Evolutionary conservation across 2,888 invertebrate genomes (phyloP).

Genomic region (Cryptosula pallasiana): DNA sequence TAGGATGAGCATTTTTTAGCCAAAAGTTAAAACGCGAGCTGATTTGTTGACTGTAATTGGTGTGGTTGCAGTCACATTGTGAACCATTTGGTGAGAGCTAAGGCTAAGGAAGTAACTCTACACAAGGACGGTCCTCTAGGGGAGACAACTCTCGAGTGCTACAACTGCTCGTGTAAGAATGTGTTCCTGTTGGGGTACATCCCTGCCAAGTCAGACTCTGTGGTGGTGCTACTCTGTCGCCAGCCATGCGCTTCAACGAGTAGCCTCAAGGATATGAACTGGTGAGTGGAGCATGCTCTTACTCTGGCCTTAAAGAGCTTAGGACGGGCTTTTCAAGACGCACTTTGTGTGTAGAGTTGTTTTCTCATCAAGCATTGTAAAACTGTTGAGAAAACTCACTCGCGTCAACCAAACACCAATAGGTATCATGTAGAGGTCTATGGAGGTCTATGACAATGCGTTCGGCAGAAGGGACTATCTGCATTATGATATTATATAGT

Average conservation of each 20-base stretch:
- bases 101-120: constrained; percentile 96
- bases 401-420: too few species aligned
- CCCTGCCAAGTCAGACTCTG: constrained; percentile 97
- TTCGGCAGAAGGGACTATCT: too few species aligned
- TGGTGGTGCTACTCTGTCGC: constrained; percentile 90
- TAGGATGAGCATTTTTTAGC: neutral
- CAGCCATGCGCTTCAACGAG: constrained; percentile 97
- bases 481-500: too few species aligned
- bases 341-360: too few species aligned
- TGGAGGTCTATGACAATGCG: too few species aligned
- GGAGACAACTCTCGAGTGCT: constrained; percentile 95
- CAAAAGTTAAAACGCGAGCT: neutral
- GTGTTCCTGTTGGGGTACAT: constrained; percentile 98
- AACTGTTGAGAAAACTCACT: too few species aligned
- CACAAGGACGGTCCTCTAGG: constrained; percentile 96
- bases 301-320: too few species aligned
- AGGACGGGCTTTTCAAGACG: too few species aligned
- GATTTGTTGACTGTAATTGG: neutral
- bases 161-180: constrained; percentile 95
- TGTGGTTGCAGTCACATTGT: constrained; percentile 77
- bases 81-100: constrained; percentile 96
- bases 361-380: too few species aligned
- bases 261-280: constrained; percentile 96
- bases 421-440: too few species aligned
- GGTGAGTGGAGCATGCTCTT: too few species aligned